Conservation (phyloP, 2,888 invertebrate species). For the Aphodius granarius region DNA sequence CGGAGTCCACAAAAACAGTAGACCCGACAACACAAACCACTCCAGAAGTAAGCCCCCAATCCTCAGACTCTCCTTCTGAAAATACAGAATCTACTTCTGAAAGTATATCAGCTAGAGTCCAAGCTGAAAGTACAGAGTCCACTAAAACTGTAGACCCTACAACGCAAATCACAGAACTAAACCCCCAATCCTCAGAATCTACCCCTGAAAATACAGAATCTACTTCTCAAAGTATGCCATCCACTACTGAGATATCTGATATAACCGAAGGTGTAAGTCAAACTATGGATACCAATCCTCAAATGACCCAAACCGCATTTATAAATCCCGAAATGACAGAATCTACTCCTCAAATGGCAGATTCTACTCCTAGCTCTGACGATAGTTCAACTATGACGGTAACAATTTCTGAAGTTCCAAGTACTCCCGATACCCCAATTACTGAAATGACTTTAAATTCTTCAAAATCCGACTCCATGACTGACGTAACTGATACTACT, state of each 20-base stretch:
- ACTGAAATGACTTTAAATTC: background rate
- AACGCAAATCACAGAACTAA: background rate
- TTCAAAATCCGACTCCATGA: background rate
- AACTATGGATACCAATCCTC: background rate
- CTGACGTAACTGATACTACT: constrained; percentile 16
- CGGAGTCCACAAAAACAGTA: background rate
- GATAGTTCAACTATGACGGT: constrained; percentile 55
- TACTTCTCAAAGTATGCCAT: too few species aligned
- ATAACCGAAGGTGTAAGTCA: background rate
- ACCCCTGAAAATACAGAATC: too few species aligned
- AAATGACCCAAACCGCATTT: background rate
- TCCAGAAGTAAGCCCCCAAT: background rate
- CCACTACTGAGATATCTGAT: background rate
- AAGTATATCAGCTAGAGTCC: background rate
- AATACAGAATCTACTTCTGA: background rate
- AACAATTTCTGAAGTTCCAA: constrained; percentile 44
- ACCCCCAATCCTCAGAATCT: too few species aligned
- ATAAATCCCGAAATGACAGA: constrained; percentile 8
- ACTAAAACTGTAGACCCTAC: background rate
- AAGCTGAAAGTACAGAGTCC: constrained; percentile 13
- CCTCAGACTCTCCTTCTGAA: too few species aligned
- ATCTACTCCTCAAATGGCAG: constrained; percentile 1
- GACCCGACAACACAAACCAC: background rate
- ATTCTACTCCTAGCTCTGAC: constrained; percentile 37
- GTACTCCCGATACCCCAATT: constrained; percentile 8